Percentiles rank a stretch among this genome's conserved stretches.
phyloP scores from a whole-genome alignment of 2,888 invertebrate species.

The Lucinisca nassula region DNA sequence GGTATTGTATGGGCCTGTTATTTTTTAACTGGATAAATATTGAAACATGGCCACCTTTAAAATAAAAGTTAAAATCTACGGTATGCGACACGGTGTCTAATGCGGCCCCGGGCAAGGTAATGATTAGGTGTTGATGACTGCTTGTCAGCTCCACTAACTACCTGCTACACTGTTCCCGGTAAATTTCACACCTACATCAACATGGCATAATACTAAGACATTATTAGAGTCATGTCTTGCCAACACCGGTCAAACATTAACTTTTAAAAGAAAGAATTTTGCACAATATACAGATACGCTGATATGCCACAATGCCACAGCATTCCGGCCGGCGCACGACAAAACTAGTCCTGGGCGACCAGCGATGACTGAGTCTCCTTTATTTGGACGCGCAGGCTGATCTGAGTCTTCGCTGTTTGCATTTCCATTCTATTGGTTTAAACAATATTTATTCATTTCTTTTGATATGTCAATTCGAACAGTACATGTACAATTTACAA shows the following conservation, averaged over 20 bases:
- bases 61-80: not conserved
- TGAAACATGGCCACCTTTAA: not conserved
- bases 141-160: not conserved
- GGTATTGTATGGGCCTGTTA: not conserved
- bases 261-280: too few species aligned
- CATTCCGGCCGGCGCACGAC: too few species aligned
- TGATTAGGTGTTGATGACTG: not conserved
- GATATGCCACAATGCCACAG: not conserved
- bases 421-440: too few species aligned
- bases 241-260: not conserved
- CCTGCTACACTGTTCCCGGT: not conserved
- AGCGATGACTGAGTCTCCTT: too few species aligned
- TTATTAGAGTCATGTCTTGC: not conserved
- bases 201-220: not conserved
- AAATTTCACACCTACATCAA: not conserved
- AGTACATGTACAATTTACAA: too few species aligned
- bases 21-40: slow-evolving; percentile 5
- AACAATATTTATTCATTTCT: too few species aligned
- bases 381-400: too few species aligned
- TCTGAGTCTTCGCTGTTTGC: too few species aligned
- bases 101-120: not conserved
- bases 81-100: slow-evolving; percentile 8
- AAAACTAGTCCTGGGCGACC: too few species aligned
- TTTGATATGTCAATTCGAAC: too few species aligned
- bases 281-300: too few species aligned